These are phyloP conservation scores for Goniozus legneri DNA, from an alignment of 1,140 invertebrate genomes.

Conservation along the genomic window DNA sequence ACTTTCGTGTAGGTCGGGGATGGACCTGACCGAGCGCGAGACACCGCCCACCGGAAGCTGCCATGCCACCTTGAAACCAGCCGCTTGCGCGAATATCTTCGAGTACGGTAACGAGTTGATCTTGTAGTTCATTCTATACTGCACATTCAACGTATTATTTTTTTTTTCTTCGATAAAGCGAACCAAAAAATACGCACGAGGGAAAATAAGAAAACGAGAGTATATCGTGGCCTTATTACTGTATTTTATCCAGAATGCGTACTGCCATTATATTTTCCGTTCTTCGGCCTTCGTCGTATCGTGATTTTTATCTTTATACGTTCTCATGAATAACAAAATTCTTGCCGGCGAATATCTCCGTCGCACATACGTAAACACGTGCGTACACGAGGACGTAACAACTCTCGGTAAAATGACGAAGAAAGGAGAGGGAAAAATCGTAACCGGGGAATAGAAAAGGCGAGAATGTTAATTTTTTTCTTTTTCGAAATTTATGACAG, in stretches of 20 bases:
- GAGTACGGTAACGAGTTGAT: conserved; percentile 30
- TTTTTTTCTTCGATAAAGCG: no score
- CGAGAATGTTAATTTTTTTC: no score
- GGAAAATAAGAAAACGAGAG: no score
- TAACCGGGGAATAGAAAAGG: no score
- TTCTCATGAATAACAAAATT: conserved; percentile 12
- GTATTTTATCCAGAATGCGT: neutral
- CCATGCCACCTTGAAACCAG: conserved; percentile 48
- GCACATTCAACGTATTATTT: no score
- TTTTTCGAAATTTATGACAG: no score
- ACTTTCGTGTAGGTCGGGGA: conserved; percentile 33
- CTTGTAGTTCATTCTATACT: conserved; percentile 51
- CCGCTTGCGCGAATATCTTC: conserved; percentile 42
- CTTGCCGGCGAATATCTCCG: conserved; percentile 12
- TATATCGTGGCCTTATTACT: no score
- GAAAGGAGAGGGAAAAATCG: neutral
- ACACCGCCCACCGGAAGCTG: conserved; percentile 32
- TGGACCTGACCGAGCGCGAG: conserved; percentile 22
- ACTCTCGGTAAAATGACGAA: no score
- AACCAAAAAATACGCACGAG: no score
- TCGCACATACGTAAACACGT: neutral
- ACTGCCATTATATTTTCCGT: no score
- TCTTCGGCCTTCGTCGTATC: neutral
- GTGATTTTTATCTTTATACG: conserved; percentile 11
- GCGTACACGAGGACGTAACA: no score